Conservation (phyloP, 2,888 invertebrate species). For the Camponotus fellah region DNA sequence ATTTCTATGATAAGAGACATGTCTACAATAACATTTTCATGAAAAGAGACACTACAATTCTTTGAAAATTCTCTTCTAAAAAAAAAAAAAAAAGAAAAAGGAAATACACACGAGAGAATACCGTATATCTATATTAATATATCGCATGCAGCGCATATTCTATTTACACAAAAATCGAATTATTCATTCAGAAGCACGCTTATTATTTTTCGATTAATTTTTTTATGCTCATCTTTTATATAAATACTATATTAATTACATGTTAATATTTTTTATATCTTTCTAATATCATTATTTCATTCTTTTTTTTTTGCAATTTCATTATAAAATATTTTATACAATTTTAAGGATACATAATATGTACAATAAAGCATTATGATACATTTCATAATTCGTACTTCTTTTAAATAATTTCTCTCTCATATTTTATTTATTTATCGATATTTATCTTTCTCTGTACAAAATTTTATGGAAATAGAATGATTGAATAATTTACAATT, state of each 20-base stretch:
- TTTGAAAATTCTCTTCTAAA: not conserved
- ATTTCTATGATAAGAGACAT: too few relatives aligned
- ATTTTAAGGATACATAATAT: not conserved
- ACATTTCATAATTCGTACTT: conserved; percentile 1
- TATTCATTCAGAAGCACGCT: too few relatives aligned
- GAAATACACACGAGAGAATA: too few relatives aligned
- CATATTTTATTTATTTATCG: conserved; percentile 63
- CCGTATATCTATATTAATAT: too few relatives aligned
- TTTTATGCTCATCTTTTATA: too few relatives aligned
- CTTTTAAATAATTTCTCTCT: conserved; percentile 60
- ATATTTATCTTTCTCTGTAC: conserved; percentile 61
- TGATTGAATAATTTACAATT: conserved; percentile 38
- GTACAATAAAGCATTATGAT: not conserved
- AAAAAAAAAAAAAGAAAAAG: not conserved
- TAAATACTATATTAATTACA: too few relatives aligned
- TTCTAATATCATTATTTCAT: too few relatives aligned
- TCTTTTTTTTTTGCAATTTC: not conserved
- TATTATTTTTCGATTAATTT: too few relatives aligned
- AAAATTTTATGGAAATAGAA: conserved; percentile 73
- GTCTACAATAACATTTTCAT: too few relatives aligned
- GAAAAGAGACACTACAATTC: not conserved
- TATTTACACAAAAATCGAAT: too few relatives aligned
- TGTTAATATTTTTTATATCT: too few relatives aligned
- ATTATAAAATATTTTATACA: not conserved
- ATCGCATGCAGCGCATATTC: too few relatives aligned